A percentile compares a stretch with the other conserved stretches of the same genome.
phyloP scores from a whole-genome alignment of 2,113 vertebrate genomes.

The Siniperca knerii region DNA sequence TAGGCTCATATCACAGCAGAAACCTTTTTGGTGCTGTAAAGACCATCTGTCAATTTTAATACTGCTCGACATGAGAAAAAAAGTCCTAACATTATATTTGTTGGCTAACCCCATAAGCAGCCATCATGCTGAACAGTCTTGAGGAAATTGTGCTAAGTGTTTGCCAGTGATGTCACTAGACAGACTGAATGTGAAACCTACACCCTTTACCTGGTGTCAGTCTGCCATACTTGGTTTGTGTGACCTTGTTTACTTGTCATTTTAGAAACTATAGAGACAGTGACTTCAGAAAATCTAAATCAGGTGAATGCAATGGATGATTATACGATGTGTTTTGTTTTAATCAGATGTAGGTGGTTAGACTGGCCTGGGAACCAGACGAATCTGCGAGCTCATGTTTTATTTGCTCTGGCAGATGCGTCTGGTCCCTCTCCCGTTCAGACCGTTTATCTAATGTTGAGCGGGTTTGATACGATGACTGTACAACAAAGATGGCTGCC shows the following conservation, averaged over 20 bases:
- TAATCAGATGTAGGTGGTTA: not conserved
- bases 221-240: not conserved
- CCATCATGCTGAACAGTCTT: not conserved
- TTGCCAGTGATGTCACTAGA: conserved; percentile 5
- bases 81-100: not conserved
- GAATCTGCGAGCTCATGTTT: too few relatives aligned
- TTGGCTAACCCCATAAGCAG: not conserved
- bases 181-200: not conserved
- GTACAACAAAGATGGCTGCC: too few relatives aligned
- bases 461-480: too few relatives aligned
- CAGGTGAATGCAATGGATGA: not conserved
- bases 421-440: too few relatives aligned
- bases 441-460: too few relatives aligned
- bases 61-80: not conserved
- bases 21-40: not conserved
- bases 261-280: not conserved
- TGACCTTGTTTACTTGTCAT: conserved; percentile 14
- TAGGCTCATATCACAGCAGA: not conserved
- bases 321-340: not conserved
- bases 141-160: conserved; percentile 3
- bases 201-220: not conserved
- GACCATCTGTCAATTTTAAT: not conserved
- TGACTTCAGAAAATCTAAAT: not conserved
- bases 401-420: too few relatives aligned
- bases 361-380: too few relatives aligned